phyloP scores from a whole-genome alignment of 2,888 invertebrate genomes.

The Noctuana brunneofusca region DNA sequence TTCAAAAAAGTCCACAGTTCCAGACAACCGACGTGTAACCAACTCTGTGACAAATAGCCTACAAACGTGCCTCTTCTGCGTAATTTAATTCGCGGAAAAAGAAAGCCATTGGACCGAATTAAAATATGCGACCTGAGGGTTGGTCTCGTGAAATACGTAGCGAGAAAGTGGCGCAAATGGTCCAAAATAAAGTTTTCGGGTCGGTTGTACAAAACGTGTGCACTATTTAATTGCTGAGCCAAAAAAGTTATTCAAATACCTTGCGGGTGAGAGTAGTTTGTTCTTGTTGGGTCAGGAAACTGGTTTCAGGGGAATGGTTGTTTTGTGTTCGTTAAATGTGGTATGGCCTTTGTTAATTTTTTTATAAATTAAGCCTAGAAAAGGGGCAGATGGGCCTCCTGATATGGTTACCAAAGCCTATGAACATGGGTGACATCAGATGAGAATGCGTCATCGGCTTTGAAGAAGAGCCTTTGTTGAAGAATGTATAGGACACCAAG shows the following conservation, averaged over 20 bases:
- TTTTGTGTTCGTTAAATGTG: neutral
- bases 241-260: conserved; percentile 20
- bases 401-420: no score
- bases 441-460: no score
- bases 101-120: conserved; percentile 34
- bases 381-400: no score
- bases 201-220: conserved; percentile 15
- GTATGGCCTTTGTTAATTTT: neutral
- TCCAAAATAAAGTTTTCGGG: conserved; percentile 31
- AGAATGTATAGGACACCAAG: no score
- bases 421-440: no score
- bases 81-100: conserved; percentile 32
- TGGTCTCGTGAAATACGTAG: conserved; percentile 31
- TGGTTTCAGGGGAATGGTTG: neutral
- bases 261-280: neutral
- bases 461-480: no score
- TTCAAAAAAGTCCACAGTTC: conserved; percentile 13
- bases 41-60: conserved; percentile 32
- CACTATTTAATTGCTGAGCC: conserved; percentile 29
- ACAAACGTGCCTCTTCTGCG: conserved; percentile 28
- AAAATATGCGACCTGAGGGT: conserved; percentile 35
- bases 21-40: conserved; percentile 23
- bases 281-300: neutral
- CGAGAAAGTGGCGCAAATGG: conserved; percentile 32
- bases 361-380: no score